Percentiles rank a stretch among this genome's conserved stretches.
phyloP scores from a whole-genome alignment of 2,888 invertebrate species.

The Eueremaeus valkanovi region DNA sequence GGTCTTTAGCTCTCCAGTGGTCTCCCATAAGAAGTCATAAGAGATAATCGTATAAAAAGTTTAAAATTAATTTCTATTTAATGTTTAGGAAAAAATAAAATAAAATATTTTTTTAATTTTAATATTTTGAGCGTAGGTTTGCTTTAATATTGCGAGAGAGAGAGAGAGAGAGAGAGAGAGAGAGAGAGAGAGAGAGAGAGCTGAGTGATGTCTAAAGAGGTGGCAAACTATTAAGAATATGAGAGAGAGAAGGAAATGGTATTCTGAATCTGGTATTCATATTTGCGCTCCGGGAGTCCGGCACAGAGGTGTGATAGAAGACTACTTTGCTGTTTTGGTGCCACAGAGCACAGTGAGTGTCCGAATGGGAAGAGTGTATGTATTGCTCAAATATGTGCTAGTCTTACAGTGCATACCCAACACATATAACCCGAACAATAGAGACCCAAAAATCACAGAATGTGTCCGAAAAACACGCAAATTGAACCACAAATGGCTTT shows the following conservation, averaged over 20 bases:
- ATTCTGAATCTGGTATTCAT: conserved; percentile 2
- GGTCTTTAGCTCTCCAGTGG: no score
- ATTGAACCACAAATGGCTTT: not conserved
- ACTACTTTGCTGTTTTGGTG: not conserved
- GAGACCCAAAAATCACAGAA: not conserved
- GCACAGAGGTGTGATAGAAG: not conserved
- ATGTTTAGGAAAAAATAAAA: no score
- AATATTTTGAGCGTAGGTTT: no score
- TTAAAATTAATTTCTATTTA: no score
- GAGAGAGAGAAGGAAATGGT: not conserved
- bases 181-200: no score
- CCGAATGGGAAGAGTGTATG: not conserved
- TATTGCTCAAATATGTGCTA: not conserved
- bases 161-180: no score
- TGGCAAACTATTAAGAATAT: conserved; percentile 5
- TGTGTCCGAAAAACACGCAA: not conserved
- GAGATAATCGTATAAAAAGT: no score
- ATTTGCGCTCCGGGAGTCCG: not conserved
- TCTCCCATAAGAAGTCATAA: no score
- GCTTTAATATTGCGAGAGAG: not conserved
- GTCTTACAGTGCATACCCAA: not conserved
- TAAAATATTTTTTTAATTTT: no score
- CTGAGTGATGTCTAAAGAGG: not conserved
- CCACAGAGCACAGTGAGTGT: not conserved
- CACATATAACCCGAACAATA: not conserved